Evolutionary conservation across 2,797 vertebrate species (phyloP).

Genomic region (Labeo calbasu): DNA sequence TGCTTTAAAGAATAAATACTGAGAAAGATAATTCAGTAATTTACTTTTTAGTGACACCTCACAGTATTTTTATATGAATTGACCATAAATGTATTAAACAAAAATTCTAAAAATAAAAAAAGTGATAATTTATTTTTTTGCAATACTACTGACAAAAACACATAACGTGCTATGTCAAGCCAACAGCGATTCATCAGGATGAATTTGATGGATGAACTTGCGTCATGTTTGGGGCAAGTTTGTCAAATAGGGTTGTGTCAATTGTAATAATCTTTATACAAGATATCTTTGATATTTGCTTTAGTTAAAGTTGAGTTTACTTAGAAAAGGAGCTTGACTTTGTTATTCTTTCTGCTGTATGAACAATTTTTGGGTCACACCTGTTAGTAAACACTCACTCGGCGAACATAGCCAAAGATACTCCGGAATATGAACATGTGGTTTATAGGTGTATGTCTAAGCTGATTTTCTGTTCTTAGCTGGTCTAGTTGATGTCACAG

Average conservation of each 20-base stretch:
- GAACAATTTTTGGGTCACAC: slow-evolving; percentile 12
- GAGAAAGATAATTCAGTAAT: not conserved
- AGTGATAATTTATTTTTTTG: not conserved
- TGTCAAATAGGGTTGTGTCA: slow-evolving; percentile 2
- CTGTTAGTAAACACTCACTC: not conserved
- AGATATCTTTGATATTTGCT: slow-evolving; percentile 17
- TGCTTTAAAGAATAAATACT: not conserved
- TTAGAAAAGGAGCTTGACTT: slow-evolving; percentile 20
- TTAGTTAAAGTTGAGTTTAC: slow-evolving; percentile 10
- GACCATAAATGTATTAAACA: not conserved
- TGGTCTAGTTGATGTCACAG: not conserved
- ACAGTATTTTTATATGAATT: not conserved
- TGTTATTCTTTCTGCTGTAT: slow-evolving; percentile 28
- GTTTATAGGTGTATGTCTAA: not conserved
- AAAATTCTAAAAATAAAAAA: not conserved
- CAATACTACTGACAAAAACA: not conserved
- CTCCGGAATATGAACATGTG: not conserved
- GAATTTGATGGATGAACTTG: not conserved
- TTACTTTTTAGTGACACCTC: not conserved
- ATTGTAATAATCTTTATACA: not conserved
- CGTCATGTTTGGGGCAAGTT: not conserved
- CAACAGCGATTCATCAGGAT: not conserved
- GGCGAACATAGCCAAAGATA: not conserved
- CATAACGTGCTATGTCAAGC: not conserved
- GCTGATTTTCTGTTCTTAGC: not conserved